phyloP scores from a whole-genome alignment of 1,140 invertebrate genomes.

The Bombus soroeensis region DNA sequence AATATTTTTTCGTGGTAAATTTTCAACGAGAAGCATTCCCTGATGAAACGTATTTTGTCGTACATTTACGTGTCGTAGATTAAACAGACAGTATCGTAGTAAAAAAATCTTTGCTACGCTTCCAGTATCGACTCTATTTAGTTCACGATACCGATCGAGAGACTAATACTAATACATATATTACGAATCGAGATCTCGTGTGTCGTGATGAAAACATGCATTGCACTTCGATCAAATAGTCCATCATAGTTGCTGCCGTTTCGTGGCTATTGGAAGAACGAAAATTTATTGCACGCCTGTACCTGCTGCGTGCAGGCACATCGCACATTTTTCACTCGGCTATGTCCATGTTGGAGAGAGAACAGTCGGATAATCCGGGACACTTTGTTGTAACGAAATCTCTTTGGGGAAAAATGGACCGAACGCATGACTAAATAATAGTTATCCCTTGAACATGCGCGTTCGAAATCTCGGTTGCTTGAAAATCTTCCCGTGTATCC shows the following conservation, averaged over 20 bases:
- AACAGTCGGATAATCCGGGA: constrained; percentile 24
- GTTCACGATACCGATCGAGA: constrained; percentile 34
- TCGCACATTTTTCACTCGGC: constrained; percentile 56
- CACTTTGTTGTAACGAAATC: constrained; percentile 5
- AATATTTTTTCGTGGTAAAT: neutral
- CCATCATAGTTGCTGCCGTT: constrained; percentile 47
- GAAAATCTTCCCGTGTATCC: neutral
- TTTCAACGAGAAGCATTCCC: neutral
- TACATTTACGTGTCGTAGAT: too few relatives aligned
- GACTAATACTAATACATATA: neutral
- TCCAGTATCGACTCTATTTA: neutral
- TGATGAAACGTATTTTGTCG: neutral
- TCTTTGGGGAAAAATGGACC: neutral
- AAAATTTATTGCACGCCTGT: constrained; percentile 50
- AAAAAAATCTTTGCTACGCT: neutral
- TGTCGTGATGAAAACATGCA: neutral
- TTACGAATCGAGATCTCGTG: constrained; percentile 11
- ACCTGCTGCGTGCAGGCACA: constrained; percentile 17
- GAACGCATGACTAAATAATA: neutral
- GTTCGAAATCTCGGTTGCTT: too few relatives aligned
- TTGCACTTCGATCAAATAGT: constrained; percentile 52
- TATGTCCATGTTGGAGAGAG: constrained; percentile 22
- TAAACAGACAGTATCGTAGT: neutral
- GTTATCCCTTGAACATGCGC: neutral
- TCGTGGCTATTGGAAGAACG: constrained; percentile 27